phyloP scores from a whole-genome alignment of 2,888 invertebrate species.

The Nemotelus nigrinus region DNA sequence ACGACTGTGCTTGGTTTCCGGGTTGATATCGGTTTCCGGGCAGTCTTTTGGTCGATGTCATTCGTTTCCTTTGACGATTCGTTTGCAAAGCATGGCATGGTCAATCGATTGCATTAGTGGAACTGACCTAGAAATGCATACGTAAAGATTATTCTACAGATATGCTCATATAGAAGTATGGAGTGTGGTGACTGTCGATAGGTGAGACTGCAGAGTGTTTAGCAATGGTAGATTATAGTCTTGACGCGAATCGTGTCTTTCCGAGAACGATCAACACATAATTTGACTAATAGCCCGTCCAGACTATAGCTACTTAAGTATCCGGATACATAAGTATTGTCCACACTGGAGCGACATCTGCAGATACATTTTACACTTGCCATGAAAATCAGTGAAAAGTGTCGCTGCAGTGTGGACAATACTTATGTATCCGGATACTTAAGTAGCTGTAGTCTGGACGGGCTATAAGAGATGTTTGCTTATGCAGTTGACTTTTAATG shows the following conservation, averaged over 20 bases:
- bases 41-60: slow-evolving; percentile 9
- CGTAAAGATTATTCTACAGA: neutral
- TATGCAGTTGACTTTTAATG: slow-evolving; percentile 36
- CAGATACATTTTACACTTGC: too few relatives aligned
- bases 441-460: too few relatives aligned
- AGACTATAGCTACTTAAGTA: too few relatives aligned
- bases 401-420: too few relatives aligned
- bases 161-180: neutral
- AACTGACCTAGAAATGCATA: neutral
- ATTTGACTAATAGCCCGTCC: too few relatives aligned
- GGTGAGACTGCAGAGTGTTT: too few relatives aligned
- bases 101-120: slow-evolving; percentile 42
- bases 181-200: neutral
- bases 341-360: too few relatives aligned
- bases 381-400: too few relatives aligned
- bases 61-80: slow-evolving; percentile 25
- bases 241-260: neutral
- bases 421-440: too few relatives aligned
- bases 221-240: too few relatives aligned
- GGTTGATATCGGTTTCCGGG: neutral
- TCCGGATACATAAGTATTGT: too few relatives aligned
- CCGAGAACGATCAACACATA: slow-evolving; percentile 30
- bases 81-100: slow-evolving; percentile 15
- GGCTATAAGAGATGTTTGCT: slow-evolving; percentile 26
- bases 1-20: neutral